These are phyloP conservation scores for Paralichthys olivaceus DNA, from an alignment of 2,113 vertebrate species.

Conservation along the genomic window DNA sequence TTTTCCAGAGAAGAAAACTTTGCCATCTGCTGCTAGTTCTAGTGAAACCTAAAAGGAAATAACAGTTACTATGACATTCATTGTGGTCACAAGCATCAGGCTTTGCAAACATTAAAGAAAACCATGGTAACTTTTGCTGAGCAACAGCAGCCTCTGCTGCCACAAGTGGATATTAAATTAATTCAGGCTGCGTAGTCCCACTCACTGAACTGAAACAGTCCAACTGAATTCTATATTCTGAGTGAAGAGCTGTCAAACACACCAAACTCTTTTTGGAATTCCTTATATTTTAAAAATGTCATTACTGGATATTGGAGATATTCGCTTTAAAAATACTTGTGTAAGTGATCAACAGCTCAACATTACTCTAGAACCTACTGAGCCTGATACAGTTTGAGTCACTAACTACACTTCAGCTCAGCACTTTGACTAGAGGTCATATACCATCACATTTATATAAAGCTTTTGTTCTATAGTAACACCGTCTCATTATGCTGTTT, in stretches of 20 bases:
- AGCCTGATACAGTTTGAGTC: background rate
- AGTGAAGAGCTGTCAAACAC: too few species aligned
- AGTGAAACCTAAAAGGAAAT: conserved; percentile 84
- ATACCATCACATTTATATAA: background rate
- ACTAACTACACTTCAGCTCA: background rate
- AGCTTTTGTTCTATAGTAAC: background rate
- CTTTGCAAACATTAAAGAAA: background rate
- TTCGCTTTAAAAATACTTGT: background rate
- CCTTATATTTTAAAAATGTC: background rate
- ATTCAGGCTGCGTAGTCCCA: too few species aligned
- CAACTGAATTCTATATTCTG: background rate
- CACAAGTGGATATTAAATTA: background rate
- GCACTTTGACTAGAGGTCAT: background rate
- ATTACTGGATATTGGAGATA: background rate
- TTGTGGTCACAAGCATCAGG: background rate
- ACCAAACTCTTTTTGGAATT: too few species aligned
- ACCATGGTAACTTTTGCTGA: background rate
- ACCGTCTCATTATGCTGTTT: background rate
- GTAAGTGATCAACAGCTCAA: background rate
- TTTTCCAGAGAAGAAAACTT: conserved; percentile 67
- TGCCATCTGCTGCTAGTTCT: conserved; percentile 83
- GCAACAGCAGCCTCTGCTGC: background rate
- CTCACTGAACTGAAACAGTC: background rate
- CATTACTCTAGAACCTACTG: background rate
- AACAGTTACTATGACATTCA: background rate